Percentiles rank a stretch among this genome's conserved stretches.
Conservation (phyloP, 2,888 invertebrate genomes). For the Dexiosoma caninum region DNA sequence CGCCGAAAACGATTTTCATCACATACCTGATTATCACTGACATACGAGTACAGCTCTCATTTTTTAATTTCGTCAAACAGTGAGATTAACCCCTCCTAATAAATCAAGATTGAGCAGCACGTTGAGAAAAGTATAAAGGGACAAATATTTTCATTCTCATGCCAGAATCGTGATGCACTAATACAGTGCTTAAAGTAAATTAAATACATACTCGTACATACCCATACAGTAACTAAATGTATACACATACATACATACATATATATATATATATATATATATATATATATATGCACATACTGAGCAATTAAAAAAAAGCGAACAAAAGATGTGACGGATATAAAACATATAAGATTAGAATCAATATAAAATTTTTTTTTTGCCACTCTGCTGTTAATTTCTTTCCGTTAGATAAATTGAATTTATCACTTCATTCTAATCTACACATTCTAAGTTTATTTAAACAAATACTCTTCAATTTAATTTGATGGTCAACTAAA, state of each 20-base stretch:
- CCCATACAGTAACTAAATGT: no score
- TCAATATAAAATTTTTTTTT: slow-evolving; percentile 23
- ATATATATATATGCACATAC: not conserved
- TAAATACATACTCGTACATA: no score
- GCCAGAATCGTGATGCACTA: no score
- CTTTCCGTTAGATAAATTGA: not conserved
- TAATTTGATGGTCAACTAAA: slow-evolving; percentile 28
- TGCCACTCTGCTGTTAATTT: not conserved
- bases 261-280: no score
- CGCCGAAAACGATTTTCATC: no score
- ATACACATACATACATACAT: no score
- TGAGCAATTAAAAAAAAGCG: no score
- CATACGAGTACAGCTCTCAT: no score
- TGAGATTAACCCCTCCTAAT: slow-evolving; percentile 24
- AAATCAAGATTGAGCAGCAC: slow-evolving; percentile 20
- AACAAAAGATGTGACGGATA: not conserved
- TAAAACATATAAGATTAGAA: not conserved
- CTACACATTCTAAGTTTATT: not conserved
- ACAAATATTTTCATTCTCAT: not conserved
- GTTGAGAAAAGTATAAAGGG: not conserved
- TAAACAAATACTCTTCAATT: not conserved
- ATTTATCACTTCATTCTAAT: not conserved
- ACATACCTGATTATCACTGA: no score
- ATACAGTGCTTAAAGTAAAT: no score
- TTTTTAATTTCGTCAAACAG: no score